Percentiles rank a stretch among this genome's conserved stretches.
Conservation (phyloP, 2,888 invertebrate species). For the Colletes collaris region DNA sequence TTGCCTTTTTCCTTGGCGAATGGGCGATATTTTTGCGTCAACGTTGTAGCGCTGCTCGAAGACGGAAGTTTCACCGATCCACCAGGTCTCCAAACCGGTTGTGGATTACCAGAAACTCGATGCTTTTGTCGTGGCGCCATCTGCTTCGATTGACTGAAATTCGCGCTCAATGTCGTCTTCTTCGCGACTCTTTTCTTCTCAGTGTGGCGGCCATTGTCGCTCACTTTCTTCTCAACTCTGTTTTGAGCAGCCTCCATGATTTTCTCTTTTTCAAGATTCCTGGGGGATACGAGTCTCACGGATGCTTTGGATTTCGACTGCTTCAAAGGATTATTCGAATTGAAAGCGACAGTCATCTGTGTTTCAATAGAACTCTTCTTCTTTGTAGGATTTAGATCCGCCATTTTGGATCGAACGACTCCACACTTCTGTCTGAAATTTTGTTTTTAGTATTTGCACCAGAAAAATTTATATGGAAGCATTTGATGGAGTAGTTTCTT, state of each 20-base stretch:
- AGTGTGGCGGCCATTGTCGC: neutral
- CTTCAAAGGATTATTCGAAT: neutral
- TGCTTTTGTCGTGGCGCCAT: constrained; percentile 9
- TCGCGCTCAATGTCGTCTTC: neutral
- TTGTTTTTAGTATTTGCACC: too few species aligned
- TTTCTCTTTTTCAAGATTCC: neutral
- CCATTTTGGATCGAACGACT: neutral
- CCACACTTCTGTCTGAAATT: constrained; percentile 12
- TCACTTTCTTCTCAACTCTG: constrained; percentile 4
- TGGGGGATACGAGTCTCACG: neutral
- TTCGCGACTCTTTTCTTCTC: constrained; percentile 3
- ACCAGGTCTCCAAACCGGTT: constrained; percentile 60
- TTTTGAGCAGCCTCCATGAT: neutral
- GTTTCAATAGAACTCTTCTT: constrained; percentile 12
- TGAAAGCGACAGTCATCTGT: constrained; percentile 13
- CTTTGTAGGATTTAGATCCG: neutral
- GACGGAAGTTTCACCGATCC: constrained; percentile 42
- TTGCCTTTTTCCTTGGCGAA: constrained; percentile 18
- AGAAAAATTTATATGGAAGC: too few species aligned
- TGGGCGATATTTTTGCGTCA: constrained; percentile 25
- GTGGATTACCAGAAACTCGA: constrained; percentile 2
- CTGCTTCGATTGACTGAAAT: constrained; percentile 30
- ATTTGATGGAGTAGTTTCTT: too few species aligned
- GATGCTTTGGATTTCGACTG: constrained; percentile 4
- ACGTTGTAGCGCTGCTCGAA: constrained; percentile 33